These are phyloP conservation scores for Tetramorium parvispinum DNA, from an alignment of 1,140 invertebrate genomes.

Conservation along the genomic window DNA sequence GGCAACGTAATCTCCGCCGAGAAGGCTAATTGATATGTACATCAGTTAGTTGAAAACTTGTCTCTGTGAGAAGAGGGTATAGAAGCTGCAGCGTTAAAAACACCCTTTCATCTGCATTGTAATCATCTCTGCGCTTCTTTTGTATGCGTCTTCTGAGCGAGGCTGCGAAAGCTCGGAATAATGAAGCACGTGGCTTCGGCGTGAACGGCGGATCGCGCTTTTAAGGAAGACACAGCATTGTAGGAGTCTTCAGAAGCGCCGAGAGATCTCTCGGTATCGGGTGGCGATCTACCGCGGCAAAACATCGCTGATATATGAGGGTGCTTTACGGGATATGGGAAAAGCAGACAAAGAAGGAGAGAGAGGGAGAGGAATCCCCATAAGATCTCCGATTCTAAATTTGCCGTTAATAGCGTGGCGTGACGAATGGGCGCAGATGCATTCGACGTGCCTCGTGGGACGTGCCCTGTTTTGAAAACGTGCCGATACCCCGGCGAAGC, in stretches of 20 bases:
- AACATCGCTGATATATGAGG: slow-evolving; percentile 34
- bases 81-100: not conserved
- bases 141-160: not conserved
- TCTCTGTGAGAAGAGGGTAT: not conserved
- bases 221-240: not conserved
- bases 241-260: not conserved
- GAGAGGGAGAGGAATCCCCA: slow-evolving; percentile 3
- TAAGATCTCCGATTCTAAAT: slow-evolving; percentile 56
- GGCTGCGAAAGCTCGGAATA: slow-evolving; percentile 8
- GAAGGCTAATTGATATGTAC: slow-evolving; percentile 1
- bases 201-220: not conserved
- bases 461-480: slow-evolving; percentile 79
- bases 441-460: slow-evolving; percentile 65
- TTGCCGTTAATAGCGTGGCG: slow-evolving; percentile 50
- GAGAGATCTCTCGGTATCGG: not conserved
- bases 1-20: not conserved
- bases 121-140: not conserved
- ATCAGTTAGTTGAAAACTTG: not conserved
- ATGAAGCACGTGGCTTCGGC: slow-evolving; percentile 3
- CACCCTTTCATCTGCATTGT: slow-evolving; percentile 11
- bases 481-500: slow-evolving; percentile 75
- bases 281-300: not conserved
- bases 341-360: not conserved
- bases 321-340: slow-evolving; percentile 25
- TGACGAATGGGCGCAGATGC: slow-evolving; percentile 64